Evolutionary conservation across 2,113 vertebrate species (phyloP), one percentile per base, ranked within the genome.

Genomic region (Lepidothrix coronata): DNA sequence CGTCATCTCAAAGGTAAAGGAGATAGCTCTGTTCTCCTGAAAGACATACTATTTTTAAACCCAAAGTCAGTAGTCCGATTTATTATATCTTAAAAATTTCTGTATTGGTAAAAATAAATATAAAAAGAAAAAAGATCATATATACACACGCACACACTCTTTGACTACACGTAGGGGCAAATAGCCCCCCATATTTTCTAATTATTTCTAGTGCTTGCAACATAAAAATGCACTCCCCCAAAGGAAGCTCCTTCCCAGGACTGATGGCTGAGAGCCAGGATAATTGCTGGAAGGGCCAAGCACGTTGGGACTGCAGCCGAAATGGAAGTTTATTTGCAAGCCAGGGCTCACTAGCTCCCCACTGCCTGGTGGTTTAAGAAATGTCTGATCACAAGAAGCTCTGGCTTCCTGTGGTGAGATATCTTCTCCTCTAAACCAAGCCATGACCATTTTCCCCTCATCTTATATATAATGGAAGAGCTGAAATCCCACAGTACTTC

Each of bases 191-290:
- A n/a, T n/a, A n/a, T 41, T 41, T 41, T 41, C 39, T 41, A 41
- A 41, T 41, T 41, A 46, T 33, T 57, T 82, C 37, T 83, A 86
- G 62, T 63, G 70, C 68, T 89, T 83, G 80, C 73, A 92, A 81
- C 78, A 70, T 62, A 77, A 92, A 97, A 90, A 59, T 70, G 76
- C 58, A 83, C 80, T 89, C 68, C 70, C 48, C 71, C 75, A 94
- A 89, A 95, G 88, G 94, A 97, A 91, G 67, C 93, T 88, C 93
- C 87, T 97, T 96, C 93, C 92, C 94, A 96, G 92, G 95, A 71
- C 91, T 88, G 67, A 66, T 96, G 96, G 93, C 90, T 19, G 8
- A 78, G 61, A 82, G 95, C 96, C 95, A 95, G 89, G 71, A 85
- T 93, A 90, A 92, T 77, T 94, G 78, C 71, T 78, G 88, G 94